Conservation (phyloP, 2,888 invertebrate species). For the Venustoraphidia nigricollis region DNA sequence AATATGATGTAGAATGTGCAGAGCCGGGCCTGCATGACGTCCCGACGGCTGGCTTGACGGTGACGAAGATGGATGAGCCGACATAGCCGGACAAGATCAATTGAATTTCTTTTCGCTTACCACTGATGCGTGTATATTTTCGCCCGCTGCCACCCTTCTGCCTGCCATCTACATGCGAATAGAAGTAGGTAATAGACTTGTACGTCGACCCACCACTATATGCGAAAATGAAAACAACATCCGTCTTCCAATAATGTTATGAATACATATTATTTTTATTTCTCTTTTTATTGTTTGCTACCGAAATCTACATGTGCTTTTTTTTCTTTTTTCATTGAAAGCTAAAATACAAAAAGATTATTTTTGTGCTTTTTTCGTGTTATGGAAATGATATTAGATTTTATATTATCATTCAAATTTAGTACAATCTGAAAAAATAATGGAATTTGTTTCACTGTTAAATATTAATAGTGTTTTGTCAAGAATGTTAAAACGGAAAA, state of each 20-base stretch:
- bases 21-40: slow-evolving; percentile 9
- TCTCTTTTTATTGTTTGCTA: background rate
- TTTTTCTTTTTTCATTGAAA: background rate
- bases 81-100: slow-evolving; percentile 37
- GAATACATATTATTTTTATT: background rate
- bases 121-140: slow-evolving; percentile 17
- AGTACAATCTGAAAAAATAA: no score
- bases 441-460: no score
- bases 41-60: slow-evolving; percentile 22
- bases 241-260: background rate
- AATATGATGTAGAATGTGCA: no score
- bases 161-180: slow-evolving; percentile 16
- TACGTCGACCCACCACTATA: background rate
- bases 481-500: no score
- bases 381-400: no score
- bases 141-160: slow-evolving; percentile 2
- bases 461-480: no score
- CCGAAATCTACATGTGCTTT: background rate
- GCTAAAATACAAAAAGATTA: background rate
- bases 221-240: background rate
- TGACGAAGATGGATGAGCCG: slow-evolving; percentile 36
- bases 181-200: slow-evolving; percentile 5
- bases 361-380: no score
- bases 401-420: no score
- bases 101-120: slow-evolving; percentile 37